phyloP scores from a whole-genome alignment of 2,797 vertebrate species.

The Sphenopsis melanotis region DNA sequence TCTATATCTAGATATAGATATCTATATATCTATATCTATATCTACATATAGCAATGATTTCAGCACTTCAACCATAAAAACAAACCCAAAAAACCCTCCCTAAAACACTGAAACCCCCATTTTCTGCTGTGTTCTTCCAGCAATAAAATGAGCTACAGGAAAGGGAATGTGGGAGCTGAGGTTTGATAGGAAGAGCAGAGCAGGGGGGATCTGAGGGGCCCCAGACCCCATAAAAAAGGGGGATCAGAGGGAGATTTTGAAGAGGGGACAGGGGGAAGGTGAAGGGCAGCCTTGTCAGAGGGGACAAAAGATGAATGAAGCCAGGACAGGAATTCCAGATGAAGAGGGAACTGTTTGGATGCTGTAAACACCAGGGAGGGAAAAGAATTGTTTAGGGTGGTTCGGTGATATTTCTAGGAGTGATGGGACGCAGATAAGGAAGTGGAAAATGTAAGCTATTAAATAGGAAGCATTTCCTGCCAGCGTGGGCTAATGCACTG shows the following conservation, averaged over 20 bases:
- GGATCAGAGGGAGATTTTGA: background rate
- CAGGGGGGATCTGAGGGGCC: background rate
- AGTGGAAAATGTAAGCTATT: constrained; percentile 57
- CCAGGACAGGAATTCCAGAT: background rate
- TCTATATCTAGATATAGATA: accelerated
- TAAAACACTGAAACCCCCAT: accelerated
- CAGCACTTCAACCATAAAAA: background rate
- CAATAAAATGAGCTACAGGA: background rate
- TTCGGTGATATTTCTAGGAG: constrained; percentile 47
- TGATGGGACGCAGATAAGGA: constrained; percentile 55
- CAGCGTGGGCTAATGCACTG: constrained; percentile 13
- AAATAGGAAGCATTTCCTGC: constrained; percentile 61
- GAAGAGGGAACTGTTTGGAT: background rate
- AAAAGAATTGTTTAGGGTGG: constrained; percentile 53
- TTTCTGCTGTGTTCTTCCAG: background rate
- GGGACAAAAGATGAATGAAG: background rate
- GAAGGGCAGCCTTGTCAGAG: background rate
- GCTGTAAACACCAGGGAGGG: constrained; percentile 34
- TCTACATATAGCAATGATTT: background rate
- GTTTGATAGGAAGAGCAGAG: background rate
- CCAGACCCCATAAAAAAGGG: background rate
- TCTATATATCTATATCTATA: accelerated
- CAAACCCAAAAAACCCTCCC: accelerated
- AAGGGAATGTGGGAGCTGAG: background rate
- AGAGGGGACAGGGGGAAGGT: background rate